Evolutionary conservation across 92 coral and sea anemone genomes (phyloP).

Genomic region (Heliopora coerulea): DNA sequence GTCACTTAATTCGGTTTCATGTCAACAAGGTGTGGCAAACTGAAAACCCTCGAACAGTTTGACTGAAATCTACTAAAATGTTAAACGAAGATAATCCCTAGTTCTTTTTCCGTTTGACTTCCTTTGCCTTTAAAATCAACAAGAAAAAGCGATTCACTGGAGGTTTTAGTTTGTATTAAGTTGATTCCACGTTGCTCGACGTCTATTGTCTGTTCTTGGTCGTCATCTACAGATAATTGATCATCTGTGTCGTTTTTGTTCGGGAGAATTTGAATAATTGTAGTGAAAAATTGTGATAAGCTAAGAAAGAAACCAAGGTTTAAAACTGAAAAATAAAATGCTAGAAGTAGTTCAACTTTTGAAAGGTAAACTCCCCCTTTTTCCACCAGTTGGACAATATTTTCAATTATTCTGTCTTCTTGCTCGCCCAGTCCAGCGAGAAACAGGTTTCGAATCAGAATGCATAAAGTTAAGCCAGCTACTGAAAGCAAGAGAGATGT

Average conservation of each 20-base stretch:
- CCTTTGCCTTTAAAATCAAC: not conserved
- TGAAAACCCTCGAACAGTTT: too few relatives aligned
- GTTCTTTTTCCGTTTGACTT: not conserved
- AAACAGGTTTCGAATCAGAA: constrained; percentile 8
- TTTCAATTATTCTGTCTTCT: not conserved
- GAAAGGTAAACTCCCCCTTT: not conserved
- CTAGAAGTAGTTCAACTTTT: not conserved
- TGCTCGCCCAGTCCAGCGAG: not conserved
- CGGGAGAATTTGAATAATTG: not conserved
- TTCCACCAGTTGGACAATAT: not conserved
- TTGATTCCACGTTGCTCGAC: not conserved
- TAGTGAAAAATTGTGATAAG: constrained; percentile 3
- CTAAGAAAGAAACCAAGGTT: constrained; percentile 9
- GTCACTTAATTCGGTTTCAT: too few relatives aligned
- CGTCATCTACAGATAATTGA: not conserved
- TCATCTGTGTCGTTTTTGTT: not conserved
- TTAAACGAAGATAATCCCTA: not conserved
- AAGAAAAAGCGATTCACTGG: not conserved
- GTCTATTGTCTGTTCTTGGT: not conserved
- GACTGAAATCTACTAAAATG: not conserved
- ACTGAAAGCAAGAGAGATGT: constrained; percentile 1
- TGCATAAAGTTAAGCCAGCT: constrained; percentile 2
- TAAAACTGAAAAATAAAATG: constrained; percentile 5
- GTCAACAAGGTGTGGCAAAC: too few relatives aligned
- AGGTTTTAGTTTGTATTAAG: not conserved